Base-by-base conservation (phyloP, 92 coral and sea anemone species). In the Hydrozoanthus gracilis region DNA sequence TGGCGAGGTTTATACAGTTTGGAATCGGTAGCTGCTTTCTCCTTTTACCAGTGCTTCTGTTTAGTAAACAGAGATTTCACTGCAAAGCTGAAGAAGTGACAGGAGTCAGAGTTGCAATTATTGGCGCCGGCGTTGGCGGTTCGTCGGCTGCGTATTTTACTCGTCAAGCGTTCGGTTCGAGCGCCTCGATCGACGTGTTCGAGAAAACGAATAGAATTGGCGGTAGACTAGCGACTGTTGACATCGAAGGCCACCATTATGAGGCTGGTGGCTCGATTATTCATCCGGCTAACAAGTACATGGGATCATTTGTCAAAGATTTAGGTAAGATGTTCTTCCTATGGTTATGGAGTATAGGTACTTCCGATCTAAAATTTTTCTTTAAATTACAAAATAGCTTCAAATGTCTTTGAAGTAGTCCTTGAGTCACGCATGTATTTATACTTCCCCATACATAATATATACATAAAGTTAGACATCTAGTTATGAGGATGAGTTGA, bases 221-320 rank as follows among this genome's bases (percentile, higher is more conserved):
- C 44, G 99, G 99, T n/a, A 76, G 99, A 10, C 86, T 96, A 13
- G 92, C 77, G 16, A 95, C 98, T n/a, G 82, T 93, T 17, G 95
- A 96, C 78, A 67, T 96, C 44, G 93, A 86, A 6, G 99, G 98
- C 14, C 88, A 92, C 27, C 47, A 51, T 46, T 96, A 86, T 71
- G 99, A 96, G 79, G 87, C 98, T 1, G 99, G 99, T 39, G 99
- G 99, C 15, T 93, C 97, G 47, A 88, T 96, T 51, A 90, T 96
- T 48, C 99, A 96, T 54, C 93, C 94, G 48, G 91, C 80, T 55
- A 96, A 96, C 82, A 87, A 91, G 69, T 90, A 96, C 82, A 96
- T 96, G 98, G 88, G 87, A 61, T 80, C 67, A 45, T 95, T 96
- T 60, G 98, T 93, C 11, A 79, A 89, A 73, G 89, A 77, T 10